phyloP scores from a whole-genome alignment of 2,797 vertebrate species.

The Anableps anableps region DNA sequence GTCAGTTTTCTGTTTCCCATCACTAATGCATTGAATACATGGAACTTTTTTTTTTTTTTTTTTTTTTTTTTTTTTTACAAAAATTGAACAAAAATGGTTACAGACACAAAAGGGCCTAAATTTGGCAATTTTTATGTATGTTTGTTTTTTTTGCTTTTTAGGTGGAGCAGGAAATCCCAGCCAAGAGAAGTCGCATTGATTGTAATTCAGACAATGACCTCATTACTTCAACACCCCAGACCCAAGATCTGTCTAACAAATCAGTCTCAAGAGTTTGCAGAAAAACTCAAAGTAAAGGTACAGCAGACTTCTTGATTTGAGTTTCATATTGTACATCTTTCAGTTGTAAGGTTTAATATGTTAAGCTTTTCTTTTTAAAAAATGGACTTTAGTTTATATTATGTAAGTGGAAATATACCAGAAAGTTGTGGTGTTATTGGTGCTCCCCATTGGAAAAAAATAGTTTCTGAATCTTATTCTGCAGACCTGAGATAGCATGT shows the following conservation, averaged over 20 bases:
- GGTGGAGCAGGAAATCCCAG: slow-evolving; percentile 96
- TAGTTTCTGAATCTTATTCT: neutral
- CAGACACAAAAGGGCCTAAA: neutral
- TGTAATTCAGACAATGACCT: slow-evolving; percentile 90
- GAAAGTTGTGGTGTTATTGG: neutral
- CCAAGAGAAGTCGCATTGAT: slow-evolving; percentile 94
- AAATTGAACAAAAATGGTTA: neutral
- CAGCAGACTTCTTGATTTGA: neutral
- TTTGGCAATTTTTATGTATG: neutral
- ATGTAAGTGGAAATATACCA: too few relatives aligned
- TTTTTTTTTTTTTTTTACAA: neutral
- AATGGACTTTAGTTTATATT: neutral
- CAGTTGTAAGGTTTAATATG: neutral
- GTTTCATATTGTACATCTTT: neutral
- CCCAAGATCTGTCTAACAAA: slow-evolving; percentile 90
- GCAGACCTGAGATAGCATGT: neutral
- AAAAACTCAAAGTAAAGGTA: slow-evolving; percentile 96
- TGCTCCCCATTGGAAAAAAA: neutral
- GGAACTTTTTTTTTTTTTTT: neutral
- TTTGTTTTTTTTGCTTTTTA: slow-evolving; percentile 64
- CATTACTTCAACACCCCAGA: slow-evolving; percentile 93
- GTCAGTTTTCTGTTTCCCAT: neutral
- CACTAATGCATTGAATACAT: too few relatives aligned
- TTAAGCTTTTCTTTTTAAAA: neutral
- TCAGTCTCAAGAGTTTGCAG: slow-evolving; percentile 88